Percentiles rank a stretch among this genome's conserved stretches.
Evolutionary conservation across 2,888 invertebrate species (phyloP).

Genomic region (Tenthredo mesomela): DNA sequence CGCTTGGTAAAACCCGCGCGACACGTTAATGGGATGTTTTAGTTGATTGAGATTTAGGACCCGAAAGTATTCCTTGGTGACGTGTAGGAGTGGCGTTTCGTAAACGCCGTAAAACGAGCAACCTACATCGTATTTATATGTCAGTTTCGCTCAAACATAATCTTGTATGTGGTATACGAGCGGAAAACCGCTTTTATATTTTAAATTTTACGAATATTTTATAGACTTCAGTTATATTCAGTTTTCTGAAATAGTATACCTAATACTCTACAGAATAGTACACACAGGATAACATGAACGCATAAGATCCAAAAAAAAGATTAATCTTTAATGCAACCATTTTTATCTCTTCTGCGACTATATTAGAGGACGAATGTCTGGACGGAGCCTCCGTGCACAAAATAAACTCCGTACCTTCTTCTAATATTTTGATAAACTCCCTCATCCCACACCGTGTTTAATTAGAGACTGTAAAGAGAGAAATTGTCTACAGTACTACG

Average conservation of each 20-base stretch:
- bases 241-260: background rate
- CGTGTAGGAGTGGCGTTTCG: constrained; percentile 43
- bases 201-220: background rate
- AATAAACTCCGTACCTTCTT: background rate
- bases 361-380: background rate
- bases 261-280: no score
- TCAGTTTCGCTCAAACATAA: background rate
- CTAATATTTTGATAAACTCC: background rate
- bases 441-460: background rate
- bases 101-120: constrained; percentile 37
- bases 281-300: background rate
- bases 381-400: background rate
- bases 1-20: constrained; percentile 9
- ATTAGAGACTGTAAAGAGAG: constrained; percentile 16
- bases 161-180: background rate
- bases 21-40: constrained; percentile 43
- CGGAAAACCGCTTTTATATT: background rate
- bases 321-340: background rate
- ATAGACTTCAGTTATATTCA: background rate
- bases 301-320: background rate
- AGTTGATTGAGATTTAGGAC: constrained; percentile 48
- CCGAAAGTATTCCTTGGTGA: constrained; percentile 40
- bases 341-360: background rate
- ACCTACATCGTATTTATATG: background rate
- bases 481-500: constrained; percentile 21